Evolutionary conservation across 2,888 invertebrate genomes (phyloP).

Genomic region (Sinhomidia bicolor): DNA sequence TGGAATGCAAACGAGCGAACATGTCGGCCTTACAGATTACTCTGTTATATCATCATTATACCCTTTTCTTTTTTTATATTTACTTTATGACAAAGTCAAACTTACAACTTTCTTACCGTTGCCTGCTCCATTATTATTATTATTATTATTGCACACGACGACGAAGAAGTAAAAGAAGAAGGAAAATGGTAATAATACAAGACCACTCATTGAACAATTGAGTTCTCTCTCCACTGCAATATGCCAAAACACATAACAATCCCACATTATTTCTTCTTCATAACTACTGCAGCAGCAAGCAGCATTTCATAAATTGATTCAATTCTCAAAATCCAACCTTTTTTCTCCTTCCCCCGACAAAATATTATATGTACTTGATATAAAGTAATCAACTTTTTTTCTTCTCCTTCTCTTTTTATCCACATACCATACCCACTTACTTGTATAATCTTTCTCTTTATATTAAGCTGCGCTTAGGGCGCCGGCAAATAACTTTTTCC

Average conservation of each 20-base stretch:
- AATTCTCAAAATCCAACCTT: slow-evolving; percentile 33
- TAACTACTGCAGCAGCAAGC: too few species aligned
- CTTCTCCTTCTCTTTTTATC: background rate
- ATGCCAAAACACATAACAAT: slow-evolving; percentile 62
- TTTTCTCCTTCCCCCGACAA: background rate
- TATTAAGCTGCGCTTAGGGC: slow-evolving; percentile 56
- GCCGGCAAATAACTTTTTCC: slow-evolving; percentile 42
- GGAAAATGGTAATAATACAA: too few species aligned
- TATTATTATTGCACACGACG: background rate
- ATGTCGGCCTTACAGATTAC: slow-evolving; percentile 72
- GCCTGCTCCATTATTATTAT: too few species aligned
- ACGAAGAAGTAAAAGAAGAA: too few species aligned
- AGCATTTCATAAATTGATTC: slow-evolving; percentile 54
- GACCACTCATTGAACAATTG: slow-evolving; percentile 14
- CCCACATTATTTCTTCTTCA: slow-evolving; percentile 59
- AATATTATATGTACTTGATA: slow-evolving; percentile 58
- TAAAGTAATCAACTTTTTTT: slow-evolving; percentile 69
- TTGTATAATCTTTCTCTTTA: background rate
- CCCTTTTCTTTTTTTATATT: background rate
- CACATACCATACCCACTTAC: background rate
- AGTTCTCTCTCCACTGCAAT: slow-evolving; percentile 44
- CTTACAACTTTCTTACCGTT: background rate
- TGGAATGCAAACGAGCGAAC: slow-evolving; percentile 73
- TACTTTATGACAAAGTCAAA: background rate
- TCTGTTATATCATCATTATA: slow-evolving; percentile 46